phyloP scores from a whole-genome alignment of 2,888 invertebrate species.

The Mongoloraphidia duomilia region DNA sequence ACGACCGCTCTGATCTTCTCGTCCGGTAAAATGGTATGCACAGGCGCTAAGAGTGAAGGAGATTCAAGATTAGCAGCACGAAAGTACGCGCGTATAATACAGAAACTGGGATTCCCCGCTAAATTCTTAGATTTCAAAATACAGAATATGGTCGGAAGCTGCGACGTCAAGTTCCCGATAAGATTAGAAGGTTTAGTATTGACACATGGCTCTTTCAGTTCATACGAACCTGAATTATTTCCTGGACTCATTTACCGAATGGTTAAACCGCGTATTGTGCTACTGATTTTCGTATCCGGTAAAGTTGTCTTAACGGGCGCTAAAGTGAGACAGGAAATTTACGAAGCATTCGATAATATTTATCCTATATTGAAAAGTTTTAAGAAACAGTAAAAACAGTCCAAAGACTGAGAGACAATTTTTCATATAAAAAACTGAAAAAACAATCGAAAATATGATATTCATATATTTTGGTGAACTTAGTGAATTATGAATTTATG shows the following conservation, averaged over 20 bases:
- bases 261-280: slow-evolving; percentile 67
- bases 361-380: slow-evolving; percentile 65
- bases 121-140: slow-evolving; percentile 70
- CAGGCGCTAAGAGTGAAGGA: slow-evolving; percentile 74
- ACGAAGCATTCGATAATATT: slow-evolving; percentile 64
- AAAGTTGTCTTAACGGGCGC: slow-evolving; percentile 74
- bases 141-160: slow-evolving; percentile 77
- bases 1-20: slow-evolving; percentile 76
- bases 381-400: slow-evolving; percentile 38
- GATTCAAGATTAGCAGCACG: slow-evolving; percentile 63
- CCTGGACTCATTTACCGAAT: slow-evolving; percentile 73
- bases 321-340: slow-evolving; percentile 57
- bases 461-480: too few species aligned
- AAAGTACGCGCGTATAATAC: slow-evolving; percentile 70
- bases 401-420: not conserved
- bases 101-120: slow-evolving; percentile 63
- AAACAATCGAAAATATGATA: too few species aligned
- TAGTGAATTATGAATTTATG: too few species aligned
- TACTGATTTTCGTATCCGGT: slow-evolving; percentile 73
- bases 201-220: slow-evolving; percentile 66
- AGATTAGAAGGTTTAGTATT: slow-evolving; percentile 63
- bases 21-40: slow-evolving; percentile 79
- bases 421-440: too few species aligned
- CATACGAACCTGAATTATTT: slow-evolving; percentile 73
- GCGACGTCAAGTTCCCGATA: slow-evolving; percentile 77